Evolutionary conservation across 1,140 invertebrate species (phyloP).

Genomic region (Neodiprion lecontei): DNA sequence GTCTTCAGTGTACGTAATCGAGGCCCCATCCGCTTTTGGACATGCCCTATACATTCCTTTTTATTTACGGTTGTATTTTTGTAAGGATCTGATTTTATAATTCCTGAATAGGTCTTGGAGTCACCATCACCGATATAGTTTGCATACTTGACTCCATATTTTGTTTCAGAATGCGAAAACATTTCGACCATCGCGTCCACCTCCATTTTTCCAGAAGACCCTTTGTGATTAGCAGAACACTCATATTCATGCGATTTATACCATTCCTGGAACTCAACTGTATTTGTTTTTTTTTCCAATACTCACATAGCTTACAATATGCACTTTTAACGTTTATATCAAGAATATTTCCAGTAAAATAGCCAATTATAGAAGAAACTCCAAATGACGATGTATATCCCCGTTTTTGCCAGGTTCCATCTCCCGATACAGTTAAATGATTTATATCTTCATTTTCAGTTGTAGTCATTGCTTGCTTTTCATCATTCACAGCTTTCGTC

Average conservation of each 20-base stretch:
- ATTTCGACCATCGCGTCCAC: slow-evolving; percentile 17
- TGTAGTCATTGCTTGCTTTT: too few relatives aligned
- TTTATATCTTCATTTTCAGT: too few relatives aligned
- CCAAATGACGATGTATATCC: too few relatives aligned
- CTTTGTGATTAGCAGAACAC: slow-evolving; percentile 26
- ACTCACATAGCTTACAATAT: too few relatives aligned
- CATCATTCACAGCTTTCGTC: too few relatives aligned
- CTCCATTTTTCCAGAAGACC: slow-evolving; percentile 30
- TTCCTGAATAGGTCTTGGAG: background rate
- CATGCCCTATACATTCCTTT: background rate
- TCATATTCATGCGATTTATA: slow-evolving; percentile 20
- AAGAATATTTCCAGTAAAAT: too few relatives aligned
- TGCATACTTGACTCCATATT: background rate
- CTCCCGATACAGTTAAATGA: too few relatives aligned
- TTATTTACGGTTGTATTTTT: background rate
- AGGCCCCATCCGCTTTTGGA: background rate
- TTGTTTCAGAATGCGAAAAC: too few relatives aligned
- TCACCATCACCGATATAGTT: background rate
- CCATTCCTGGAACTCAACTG: slow-evolving; percentile 25
- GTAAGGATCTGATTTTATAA: background rate
- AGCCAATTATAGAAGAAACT: too few relatives aligned
- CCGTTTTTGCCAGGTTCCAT: too few relatives aligned
- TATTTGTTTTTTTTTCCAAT: slow-evolving; percentile 24
- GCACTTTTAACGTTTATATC: too few relatives aligned
- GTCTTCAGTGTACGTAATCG: background rate